Base-by-base conservation (phyloP, 2,888 invertebrate genomes). In the Drosophila flavopinicola region DNA sequence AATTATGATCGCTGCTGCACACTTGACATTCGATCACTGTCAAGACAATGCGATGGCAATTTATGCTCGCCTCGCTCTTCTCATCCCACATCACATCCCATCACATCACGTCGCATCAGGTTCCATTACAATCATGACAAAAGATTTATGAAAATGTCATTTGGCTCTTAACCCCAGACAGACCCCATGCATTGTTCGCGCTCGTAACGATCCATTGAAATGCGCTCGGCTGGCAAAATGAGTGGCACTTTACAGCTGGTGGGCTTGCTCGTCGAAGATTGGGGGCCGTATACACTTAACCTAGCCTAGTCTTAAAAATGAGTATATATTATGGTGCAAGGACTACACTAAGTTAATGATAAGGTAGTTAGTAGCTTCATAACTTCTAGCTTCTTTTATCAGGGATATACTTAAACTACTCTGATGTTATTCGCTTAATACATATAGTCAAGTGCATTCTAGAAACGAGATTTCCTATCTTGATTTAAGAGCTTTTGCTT, bases 91-190 rank as follows among this genome's bases (percentile, higher is more conserved):
- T 4, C 38, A 9, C 4, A 25, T 37, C 39, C 38, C 39, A 35
- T 13, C 41, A 42, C 24, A 23, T 15, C 25, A 41, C 35, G n/a
- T 29, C 15, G 47, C 25, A 42, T 38, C 44, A 48, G 32, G 24
- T 45, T 49, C 32, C 44, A 54, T 67, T 53, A 29, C 29, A 58
- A 9, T 11, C 35, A 37, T 41, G 41, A 38, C 56, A 45, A 54
- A 66, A 69, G 73, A 73, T 73, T 73, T 73, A 73, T 73, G 73
- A 73, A 73, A 73, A 69, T 73, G 73, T 66, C 67, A 53, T 37
- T 13, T 20, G 37, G 15, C 65, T 53, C 45, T 41, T 30, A 47
- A 29, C 35, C 49, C 44, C 37, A 64, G 27, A 67, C 48, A 47
- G 53, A 44, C 7, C 32, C 15, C 35, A 25, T 25, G 45, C 65